Conservation (phyloP, 35 echinoderm and acorn worm species). For the Eucidaris tribuloides region DNA sequence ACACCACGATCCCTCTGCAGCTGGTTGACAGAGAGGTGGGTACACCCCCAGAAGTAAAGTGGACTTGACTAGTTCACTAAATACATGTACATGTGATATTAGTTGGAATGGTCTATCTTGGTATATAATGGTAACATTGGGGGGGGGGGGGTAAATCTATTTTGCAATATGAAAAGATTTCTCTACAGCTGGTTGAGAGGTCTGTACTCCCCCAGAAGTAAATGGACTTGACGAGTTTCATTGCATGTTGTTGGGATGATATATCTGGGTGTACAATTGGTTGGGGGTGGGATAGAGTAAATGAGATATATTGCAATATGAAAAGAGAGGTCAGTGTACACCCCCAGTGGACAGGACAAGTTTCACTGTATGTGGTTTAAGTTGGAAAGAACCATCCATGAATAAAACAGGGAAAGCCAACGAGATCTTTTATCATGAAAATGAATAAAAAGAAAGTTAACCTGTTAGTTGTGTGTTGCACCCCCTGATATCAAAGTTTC, state of each 20-base stretch:
- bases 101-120: not conserved
- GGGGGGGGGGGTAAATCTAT: not conserved
- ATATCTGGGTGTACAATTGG: not conserved
- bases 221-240: not conserved
- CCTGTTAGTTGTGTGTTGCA: too few species aligned
- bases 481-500: too few species aligned
- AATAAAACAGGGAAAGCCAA: too few species aligned
- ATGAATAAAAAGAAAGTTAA: too few species aligned
- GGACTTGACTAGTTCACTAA: not conserved
- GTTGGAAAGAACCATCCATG: too few species aligned
- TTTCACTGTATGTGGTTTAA: too few species aligned
- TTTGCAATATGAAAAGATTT: slow-evolving; percentile 2
- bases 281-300: not conserved
- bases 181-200: not conserved
- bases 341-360: too few species aligned
- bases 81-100: not conserved
- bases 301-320: too few species aligned
- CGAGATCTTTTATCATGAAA: too few species aligned
- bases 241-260: not conserved
- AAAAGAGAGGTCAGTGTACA: too few species aligned
- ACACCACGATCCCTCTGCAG: not conserved
- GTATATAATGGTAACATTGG: not conserved
- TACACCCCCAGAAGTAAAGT: too few species aligned
- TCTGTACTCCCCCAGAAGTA: not conserved
- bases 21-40: slow-evolving; percentile 17